phyloP scores from a whole-genome alignment of 2,797 vertebrate genomes.

The Alca torda region DNA sequence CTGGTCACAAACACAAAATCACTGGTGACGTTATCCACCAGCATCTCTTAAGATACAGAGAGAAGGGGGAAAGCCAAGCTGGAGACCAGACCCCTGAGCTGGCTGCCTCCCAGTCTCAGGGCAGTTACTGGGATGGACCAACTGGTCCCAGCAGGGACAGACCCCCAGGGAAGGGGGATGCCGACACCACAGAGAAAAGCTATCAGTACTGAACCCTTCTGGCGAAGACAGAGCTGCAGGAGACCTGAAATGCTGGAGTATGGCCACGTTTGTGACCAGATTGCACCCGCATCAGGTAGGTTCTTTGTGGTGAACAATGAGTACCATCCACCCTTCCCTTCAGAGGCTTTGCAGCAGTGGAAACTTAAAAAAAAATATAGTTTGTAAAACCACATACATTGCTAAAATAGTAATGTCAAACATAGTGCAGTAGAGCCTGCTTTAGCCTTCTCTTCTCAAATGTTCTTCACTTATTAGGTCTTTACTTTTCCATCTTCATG shows the following conservation, averaged over 20 bases:
- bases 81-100: not conserved
- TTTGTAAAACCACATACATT: not conserved
- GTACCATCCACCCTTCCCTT: not conserved
- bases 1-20: not conserved
- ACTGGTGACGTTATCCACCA: not conserved
- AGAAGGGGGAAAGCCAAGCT: not conserved
- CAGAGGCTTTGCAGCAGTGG: not conserved
- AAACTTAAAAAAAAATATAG: not conserved
- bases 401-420: constrained; percentile 14
- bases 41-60: fast-evolving
- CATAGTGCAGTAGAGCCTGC: not conserved
- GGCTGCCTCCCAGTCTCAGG: not conserved
- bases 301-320: not conserved
- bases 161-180: not conserved
- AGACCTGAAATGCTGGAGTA: not conserved
- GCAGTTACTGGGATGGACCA: fast-evolving
- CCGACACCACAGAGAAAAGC: not conserved
- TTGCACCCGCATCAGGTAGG: not conserved
- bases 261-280: not conserved
- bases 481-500: constrained; percentile 21
- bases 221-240: not conserved
- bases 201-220: not conserved
- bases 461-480: constrained; percentile 15
- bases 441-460: constrained; percentile 34
- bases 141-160: not conserved